Base-by-base conservation (phyloP, 2,113 vertebrate species). In the Tragelaphus scriptus region DNA sequence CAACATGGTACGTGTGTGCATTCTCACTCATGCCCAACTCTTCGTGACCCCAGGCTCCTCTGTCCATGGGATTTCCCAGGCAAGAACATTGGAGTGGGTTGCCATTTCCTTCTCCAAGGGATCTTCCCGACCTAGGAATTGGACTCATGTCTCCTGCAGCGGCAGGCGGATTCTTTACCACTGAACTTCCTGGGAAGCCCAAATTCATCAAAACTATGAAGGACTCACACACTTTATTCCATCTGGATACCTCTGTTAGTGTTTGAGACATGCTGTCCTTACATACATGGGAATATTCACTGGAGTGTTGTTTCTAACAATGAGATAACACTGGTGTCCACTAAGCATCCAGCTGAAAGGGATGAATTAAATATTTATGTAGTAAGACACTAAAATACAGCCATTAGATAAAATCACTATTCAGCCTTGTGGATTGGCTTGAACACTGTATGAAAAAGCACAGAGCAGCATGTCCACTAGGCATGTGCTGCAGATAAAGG, bases 401-500 rank as follows among this genome's bases (percentile, higher is more conserved):
- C 40, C 7, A 7, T 79, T 58, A 28, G n/a, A 16, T 26, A 44
- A 47, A 21, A 85, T 49, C 28, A 21, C 51, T 30, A 56, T 17
- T 21, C 40, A 80, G 26, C 5, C 2, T 40, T 56, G 17, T 15
- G n/a, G 47, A 44, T 77, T 3, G 30, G 15, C 47, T 91, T 51
- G 40, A 56, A 21, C 7, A 63, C 1, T 19, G 6, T 36, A 11
- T 17, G 12, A 59, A 53, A 81, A 77, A 4, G 53, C 14, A 23
- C 40, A 51, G 75, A 86, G 65, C 0, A 51, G 14, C 4, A 9
- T 3, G 44, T 7, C 1, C 2, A 19, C 30, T 7, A 53, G 3
- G 17, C 3, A 15, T 19, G 15, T 11, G 8, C 40, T 15, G n/a
- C 36, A 44, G 71, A 13, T 26, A 40, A 26, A 0, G 12, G 40